Percentiles rank a stretch among this genome's conserved stretches.
Evolutionary conservation across 2,888 invertebrate species (phyloP).

Genomic region (Diadegma fenestrale): DNA sequence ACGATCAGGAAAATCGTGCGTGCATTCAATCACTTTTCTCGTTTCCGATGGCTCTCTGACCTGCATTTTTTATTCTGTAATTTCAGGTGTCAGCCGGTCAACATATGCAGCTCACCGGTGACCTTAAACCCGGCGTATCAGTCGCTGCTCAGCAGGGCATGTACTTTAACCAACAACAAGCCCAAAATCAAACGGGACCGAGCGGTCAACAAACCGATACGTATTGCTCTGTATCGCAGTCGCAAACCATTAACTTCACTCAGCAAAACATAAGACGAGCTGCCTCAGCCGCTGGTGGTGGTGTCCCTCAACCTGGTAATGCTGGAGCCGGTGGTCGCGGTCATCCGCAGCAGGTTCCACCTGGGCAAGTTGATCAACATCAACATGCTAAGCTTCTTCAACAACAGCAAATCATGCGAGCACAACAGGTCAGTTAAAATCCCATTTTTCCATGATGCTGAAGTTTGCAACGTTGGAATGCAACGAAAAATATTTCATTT

Average conservation of each 20-base stretch:
- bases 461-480: too few species aligned
- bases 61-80: conserved; percentile 46
- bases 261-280: conserved; percentile 89
- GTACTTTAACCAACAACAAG: conserved; percentile 87
- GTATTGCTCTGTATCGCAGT: conserved; percentile 91
- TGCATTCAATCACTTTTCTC: conserved; percentile 2
- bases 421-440: conserved; percentile 80
- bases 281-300: conserved; percentile 84
- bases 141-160: conserved; percentile 95
- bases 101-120: conserved; percentile 92
- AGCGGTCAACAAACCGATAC: conserved; percentile 86
- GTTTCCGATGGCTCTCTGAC: conserved; percentile 30
- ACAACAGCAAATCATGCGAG: conserved; percentile 86
- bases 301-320: conserved; percentile 79
- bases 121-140: conserved; percentile 90
- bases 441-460: too few species aligned
- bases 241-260: conserved; percentile 94
- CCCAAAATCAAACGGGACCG: conserved; percentile 78
- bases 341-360: conserved; percentile 82
- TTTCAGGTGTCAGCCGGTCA: conserved; percentile 94
- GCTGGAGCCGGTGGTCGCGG: conserved; percentile 72
- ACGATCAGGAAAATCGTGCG: conserved; percentile 12
- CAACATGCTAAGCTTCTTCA: conserved; percentile 89
- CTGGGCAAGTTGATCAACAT: conserved; percentile 85
- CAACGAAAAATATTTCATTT: too few species aligned